These are phyloP conservation scores for Hystrix cristata DNA, from an alignment of 2,113 vertebrate species.

Conservation along the genomic window DNA sequence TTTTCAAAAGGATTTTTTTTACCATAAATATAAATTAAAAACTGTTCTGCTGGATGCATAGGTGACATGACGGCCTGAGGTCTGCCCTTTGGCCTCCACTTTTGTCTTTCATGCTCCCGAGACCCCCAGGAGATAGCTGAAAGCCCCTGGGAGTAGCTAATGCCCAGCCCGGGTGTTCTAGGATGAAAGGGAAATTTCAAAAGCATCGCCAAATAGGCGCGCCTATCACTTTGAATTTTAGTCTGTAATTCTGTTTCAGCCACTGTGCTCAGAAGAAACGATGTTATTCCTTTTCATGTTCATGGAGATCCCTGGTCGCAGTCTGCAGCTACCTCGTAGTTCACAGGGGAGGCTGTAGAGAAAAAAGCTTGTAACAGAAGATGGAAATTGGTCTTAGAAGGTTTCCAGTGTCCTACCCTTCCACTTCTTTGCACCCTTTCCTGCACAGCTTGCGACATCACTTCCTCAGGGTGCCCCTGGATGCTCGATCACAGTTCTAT, in stretches of 20 bases:
- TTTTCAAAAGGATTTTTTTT: not conserved
- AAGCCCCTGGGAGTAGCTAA: not conserved
- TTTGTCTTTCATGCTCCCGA: not conserved
- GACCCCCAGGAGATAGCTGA: not conserved
- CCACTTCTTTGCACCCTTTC: not conserved
- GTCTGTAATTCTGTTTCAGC: conserved; percentile 74
- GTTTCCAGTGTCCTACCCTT: not conserved
- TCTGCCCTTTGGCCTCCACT: not conserved
- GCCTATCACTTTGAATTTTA: conserved; percentile 62
- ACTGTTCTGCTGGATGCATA: not conserved
- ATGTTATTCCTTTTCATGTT: conserved; percentile 73
- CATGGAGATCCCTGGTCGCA: not conserved
- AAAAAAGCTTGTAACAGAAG: not conserved
- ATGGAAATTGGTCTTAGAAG: not conserved
- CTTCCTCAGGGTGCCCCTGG: not conserved
- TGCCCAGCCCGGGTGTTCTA: not conserved
- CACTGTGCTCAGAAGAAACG: conserved; percentile 43
- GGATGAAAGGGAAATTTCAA: conserved; percentile 70
- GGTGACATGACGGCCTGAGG: too few relatives aligned
- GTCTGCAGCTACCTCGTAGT: not conserved
- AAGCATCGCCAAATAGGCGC: not conserved
- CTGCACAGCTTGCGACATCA: not conserved
- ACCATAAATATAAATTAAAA: not conserved
- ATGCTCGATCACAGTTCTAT: not conserved
- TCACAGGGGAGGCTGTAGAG: not conserved